Evolutionary conservation across 1,140 invertebrate species (phyloP).

Genomic region (Wiebesia pumilae): DNA sequence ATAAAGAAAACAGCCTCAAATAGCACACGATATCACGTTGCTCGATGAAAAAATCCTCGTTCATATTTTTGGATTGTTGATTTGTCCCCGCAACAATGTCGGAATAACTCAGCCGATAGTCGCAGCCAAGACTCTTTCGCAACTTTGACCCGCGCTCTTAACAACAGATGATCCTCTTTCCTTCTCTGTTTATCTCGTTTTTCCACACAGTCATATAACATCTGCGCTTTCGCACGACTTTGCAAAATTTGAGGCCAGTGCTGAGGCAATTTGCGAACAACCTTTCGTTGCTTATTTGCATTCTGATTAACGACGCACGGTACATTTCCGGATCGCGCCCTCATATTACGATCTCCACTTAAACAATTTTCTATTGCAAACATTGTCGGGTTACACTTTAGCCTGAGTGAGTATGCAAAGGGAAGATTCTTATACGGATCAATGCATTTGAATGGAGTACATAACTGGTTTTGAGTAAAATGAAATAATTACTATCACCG

Average conservation of each 20-base stretch:
- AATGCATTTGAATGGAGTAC: not conserved
- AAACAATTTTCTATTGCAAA: not conserved
- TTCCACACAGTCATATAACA: not conserved
- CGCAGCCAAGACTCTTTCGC: not conserved
- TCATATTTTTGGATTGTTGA: not conserved
- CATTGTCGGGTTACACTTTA: not conserved
- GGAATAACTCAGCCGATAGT: not conserved
- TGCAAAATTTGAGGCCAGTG: constrained; percentile 1
- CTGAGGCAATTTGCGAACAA: not conserved
- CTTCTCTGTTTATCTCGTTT: not conserved
- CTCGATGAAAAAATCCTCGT: not conserved
- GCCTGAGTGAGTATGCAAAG: not conserved
- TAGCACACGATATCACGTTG: no score
- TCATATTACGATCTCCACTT: not conserved
- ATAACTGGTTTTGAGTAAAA: not conserved
- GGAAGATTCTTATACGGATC: not conserved
- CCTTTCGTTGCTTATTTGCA: not conserved
- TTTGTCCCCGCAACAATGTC: not conserved
- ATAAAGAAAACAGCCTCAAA: not conserved
- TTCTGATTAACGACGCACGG: not conserved
- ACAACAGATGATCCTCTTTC: not conserved
- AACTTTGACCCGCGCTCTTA: not conserved
- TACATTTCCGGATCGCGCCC: no score
- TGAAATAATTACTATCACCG: not conserved
- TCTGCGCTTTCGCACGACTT: not conserved